phyloP scores from a whole-genome alignment of 2,113 vertebrate genomes.

The Colinus virginianus region DNA sequence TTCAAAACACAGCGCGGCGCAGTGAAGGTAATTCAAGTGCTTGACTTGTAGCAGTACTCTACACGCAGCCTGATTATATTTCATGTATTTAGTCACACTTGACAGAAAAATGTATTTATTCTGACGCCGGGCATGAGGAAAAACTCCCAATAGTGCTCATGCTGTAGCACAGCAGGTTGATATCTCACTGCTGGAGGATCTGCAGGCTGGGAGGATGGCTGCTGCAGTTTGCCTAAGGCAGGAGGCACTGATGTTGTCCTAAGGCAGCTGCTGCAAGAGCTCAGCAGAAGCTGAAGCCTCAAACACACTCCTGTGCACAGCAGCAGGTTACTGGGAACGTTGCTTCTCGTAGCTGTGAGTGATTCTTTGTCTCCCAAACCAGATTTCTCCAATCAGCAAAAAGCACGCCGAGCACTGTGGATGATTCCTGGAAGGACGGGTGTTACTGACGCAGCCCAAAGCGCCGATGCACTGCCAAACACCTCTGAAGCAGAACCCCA shows the following conservation, averaged over 20 bases:
- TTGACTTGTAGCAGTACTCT: not conserved
- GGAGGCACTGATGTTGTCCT: accelerated
- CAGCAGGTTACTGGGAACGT: accelerated
- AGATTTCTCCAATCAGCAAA: conserved; percentile 85
- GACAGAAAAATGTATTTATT: not conserved
- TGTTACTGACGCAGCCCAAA: conserved; percentile 82
- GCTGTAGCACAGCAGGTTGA: not conserved
- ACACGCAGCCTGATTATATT: not conserved
- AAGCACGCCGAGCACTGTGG: conserved; percentile 43
- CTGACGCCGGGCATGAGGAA: not conserved
- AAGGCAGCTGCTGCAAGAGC: not conserved
- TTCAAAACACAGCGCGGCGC: not conserved
- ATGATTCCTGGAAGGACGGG: conserved; percentile 92
- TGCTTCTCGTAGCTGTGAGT: not conserved
- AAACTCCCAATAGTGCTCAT: accelerated
- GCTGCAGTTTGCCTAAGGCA: accelerated
- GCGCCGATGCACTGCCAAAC: not conserved
- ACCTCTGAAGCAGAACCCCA: conserved; percentile 51
- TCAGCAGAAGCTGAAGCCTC: not conserved
- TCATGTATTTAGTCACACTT: not conserved
- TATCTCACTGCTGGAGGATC: accelerated
- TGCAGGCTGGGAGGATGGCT: too few relatives aligned
- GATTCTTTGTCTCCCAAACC: not conserved
- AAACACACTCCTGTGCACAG: accelerated
- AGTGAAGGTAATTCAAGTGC: not conserved